Evolutionary conservation across 2,113 vertebrate genomes (phyloP), one percentile per base, ranked within the genome.

Genomic region (Plestiodon gilberti): DNA sequence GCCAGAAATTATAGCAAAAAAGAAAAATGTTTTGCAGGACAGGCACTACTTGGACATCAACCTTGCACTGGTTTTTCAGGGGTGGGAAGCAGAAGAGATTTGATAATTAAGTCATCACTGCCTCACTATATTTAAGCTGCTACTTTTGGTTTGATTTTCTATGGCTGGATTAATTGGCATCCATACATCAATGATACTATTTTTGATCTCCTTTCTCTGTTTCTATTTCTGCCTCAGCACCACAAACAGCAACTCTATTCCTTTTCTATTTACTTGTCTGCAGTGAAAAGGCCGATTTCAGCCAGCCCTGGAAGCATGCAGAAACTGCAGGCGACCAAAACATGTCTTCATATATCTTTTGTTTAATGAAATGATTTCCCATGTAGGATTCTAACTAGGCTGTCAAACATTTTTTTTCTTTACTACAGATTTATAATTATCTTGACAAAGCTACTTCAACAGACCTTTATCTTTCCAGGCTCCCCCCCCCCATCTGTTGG

Each of bases 381-480:
- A 75, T 20, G 30, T 74, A 23, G 59, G 35, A 80, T 88, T 85
- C 84, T 59, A 89, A 14, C n/a, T 88, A 67, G 6, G 20, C 5
- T 35, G 28, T 78, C 23, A 65, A 79, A 11, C 69, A 25, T 57
- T 71, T 88, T 91, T 62, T 59, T 23, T 20, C 59, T 82, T 57
- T 74, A 78, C 89, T 90, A 69, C 20, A 80, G 78, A n/a, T 62
- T 91, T 69, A 71, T 71, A 71, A 77, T 84, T 38, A 84, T 69
- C 30, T 85, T 73, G 4, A 15, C 4, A 15, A 85, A 43, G 88
- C 76, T 84, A 82, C 74, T 14, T 71, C 35, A 81, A 84, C 6
- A 0, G 1, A 73, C 3, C 75, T 83, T 88, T 57, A 7, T 3
- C 1, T 65, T 35, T 8, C 71, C 48, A 82, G 71, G 15, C n/a